phyloP scores from a whole-genome alignment of 2,113 vertebrate genomes.

The Porphyrio hochstetteri region DNA sequence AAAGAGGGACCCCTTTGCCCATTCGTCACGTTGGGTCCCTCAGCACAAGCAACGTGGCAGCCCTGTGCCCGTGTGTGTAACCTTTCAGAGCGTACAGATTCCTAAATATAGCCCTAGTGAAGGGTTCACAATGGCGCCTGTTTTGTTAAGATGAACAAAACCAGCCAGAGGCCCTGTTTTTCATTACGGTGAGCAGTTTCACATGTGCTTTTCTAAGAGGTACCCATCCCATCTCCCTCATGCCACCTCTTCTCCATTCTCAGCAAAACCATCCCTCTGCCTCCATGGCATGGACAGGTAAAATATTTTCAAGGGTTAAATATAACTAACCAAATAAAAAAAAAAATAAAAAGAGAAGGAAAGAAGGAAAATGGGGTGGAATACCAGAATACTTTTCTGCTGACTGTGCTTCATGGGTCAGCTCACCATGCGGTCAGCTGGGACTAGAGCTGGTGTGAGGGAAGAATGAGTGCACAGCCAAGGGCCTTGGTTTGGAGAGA shows the following conservation, averaged over 20 bases:
- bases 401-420: background rate
- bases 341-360: too few species aligned
- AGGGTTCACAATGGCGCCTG: background rate
- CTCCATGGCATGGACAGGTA: background rate
- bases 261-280: background rate
- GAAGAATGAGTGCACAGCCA: background rate
- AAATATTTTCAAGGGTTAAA: background rate
- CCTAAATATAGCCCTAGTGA: background rate
- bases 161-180: background rate
- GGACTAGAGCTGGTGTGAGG: background rate
- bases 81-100: background rate
- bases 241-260: background rate
- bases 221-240: background rate
- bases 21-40: accelerated
- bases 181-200: background rate
- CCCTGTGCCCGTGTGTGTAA: background rate
- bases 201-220: background rate
- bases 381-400: background rate
- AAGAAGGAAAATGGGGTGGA: too few species aligned
- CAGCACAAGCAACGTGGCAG: accelerated
- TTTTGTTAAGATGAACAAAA: background rate
- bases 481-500: background rate
- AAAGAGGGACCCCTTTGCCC: background rate
- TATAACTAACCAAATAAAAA: background rate
- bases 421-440: background rate